Percentiles rank a stretch among this genome's conserved stretches.
These are phyloP conservation scores for Drosophila lacicola DNA, from an alignment of 2,888 invertebrate species.

Conservation along the genomic window DNA sequence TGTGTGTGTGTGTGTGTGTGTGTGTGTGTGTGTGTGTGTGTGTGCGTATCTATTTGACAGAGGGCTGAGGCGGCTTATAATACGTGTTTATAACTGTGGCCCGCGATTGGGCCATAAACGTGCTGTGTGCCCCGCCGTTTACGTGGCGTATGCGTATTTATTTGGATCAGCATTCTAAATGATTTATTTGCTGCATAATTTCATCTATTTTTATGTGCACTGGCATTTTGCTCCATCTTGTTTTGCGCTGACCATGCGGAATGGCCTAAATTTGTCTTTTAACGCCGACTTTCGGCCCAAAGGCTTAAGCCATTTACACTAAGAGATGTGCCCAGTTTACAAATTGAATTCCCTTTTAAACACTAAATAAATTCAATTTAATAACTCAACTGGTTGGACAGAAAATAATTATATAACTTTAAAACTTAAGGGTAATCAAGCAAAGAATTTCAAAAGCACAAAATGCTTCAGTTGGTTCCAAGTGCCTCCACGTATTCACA, in stretches of 20 bases:
- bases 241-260: background rate
- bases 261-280: background rate
- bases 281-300: background rate
- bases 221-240: slow-evolving; percentile 8
- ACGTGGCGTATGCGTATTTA: slow-evolving; percentile 60
- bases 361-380: background rate
- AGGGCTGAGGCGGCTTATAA: slow-evolving; percentile 35
- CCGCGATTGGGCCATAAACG: slow-evolving; percentile 55
- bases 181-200: slow-evolving; percentile 72
- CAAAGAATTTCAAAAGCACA: too few relatives aligned
- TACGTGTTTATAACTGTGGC: slow-evolving; percentile 71
- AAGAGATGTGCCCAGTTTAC: too few relatives aligned
- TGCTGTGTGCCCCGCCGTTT: slow-evolving; percentile 28
- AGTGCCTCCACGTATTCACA: too few relatives aligned
- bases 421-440: background rate
- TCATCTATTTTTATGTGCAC: slow-evolving; percentile 65
- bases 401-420: background rate
- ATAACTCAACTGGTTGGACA: background rate
- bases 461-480: too few relatives aligned
- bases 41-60: slow-evolving; percentile 10
- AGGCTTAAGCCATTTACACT: background rate
- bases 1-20: background rate
- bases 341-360: too few relatives aligned
- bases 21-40: background rate
- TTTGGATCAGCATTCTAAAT: slow-evolving; percentile 56